Percentiles rank a stretch among this genome's conserved stretches.
Conservation (phyloP, 2,113 vertebrate genomes). For the Osmerus mordax region DNA sequence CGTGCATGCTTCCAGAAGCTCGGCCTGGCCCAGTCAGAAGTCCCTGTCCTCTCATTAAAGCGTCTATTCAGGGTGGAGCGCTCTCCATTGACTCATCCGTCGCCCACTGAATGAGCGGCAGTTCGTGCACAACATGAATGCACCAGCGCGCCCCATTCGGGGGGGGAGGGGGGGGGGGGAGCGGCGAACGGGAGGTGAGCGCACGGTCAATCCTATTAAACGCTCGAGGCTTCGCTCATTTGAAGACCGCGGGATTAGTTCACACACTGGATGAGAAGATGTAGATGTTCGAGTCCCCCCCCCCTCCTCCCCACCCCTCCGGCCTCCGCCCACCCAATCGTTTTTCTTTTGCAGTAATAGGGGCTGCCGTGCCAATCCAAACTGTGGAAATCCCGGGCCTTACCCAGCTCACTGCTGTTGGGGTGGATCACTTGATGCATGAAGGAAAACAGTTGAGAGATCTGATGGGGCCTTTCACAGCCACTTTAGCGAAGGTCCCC, state of each 20-base stretch:
- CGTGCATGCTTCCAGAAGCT: not conserved
- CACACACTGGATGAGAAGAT: slow-evolving; percentile 27
- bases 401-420: slow-evolving; percentile 27
- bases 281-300: slow-evolving; percentile 8
- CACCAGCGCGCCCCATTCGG: slow-evolving; percentile 47
- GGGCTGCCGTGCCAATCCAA: slow-evolving; percentile 30
- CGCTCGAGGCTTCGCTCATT: slow-evolving; percentile 45
- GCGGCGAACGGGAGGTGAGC: slow-evolving; percentile 34
- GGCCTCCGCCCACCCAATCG: slow-evolving; percentile 8
- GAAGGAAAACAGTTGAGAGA: not conserved
- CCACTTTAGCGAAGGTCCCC: too few relatives aligned
- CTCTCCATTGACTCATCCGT: slow-evolving; percentile 39
- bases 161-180: not conserved
- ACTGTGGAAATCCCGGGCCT: slow-evolving; percentile 34
- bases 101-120: slow-evolving; percentile 37
- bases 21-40: slow-evolving; percentile 11
- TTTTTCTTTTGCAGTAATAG: slow-evolving; percentile 38
- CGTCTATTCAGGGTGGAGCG: slow-evolving; percentile 52
- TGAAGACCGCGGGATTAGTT: slow-evolving; percentile 39
- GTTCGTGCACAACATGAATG: slow-evolving; percentile 59
- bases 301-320: not conserved
- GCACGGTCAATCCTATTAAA: slow-evolving; percentile 56
- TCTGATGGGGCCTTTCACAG: not conserved
- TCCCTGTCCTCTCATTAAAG: slow-evolving; percentile 53
- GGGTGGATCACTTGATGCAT: slow-evolving; percentile 10